phyloP scores from a whole-genome alignment of 2,888 invertebrate genomes.

The Clunio marinus region DNA sequence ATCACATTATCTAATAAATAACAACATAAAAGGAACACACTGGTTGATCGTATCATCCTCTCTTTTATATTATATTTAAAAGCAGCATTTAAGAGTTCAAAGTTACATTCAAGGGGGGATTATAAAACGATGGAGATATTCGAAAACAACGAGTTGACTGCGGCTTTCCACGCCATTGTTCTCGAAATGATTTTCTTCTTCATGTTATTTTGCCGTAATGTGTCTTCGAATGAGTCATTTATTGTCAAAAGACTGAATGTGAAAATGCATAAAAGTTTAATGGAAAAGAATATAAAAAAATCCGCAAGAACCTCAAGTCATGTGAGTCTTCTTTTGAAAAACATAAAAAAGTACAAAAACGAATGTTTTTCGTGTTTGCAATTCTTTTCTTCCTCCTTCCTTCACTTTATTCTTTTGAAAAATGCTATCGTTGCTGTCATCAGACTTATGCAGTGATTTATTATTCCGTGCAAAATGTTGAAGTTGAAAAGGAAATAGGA shows the following conservation, averaged over 20 bases:
- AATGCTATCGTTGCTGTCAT: slow-evolving; percentile 35
- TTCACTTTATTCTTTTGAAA: slow-evolving; percentile 31
- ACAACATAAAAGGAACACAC: slow-evolving; percentile 6
- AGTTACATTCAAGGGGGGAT: too few species aligned
- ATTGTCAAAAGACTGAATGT: too few species aligned
- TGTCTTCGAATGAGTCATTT: too few species aligned
- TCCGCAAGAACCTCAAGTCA: neutral
- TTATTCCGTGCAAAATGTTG: slow-evolving; percentile 12
- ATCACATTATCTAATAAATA: slow-evolving; percentile 29
- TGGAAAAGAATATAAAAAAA: neutral
- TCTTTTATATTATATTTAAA: slow-evolving; percentile 27
- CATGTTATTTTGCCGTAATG: too few species aligned
- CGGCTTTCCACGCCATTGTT: too few species aligned
- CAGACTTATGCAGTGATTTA: slow-evolving; percentile 31
- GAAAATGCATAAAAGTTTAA: neutral
- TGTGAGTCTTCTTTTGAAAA: neutral
- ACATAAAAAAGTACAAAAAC: neutral
- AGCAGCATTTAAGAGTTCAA: too few species aligned
- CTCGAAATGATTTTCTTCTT: too few species aligned
- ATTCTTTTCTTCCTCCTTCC: neutral
- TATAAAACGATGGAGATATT: too few species aligned
- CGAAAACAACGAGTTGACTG: too few species aligned
- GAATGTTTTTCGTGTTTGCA: too few species aligned
- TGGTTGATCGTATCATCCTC: slow-evolving; percentile 2
- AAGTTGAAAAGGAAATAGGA: neutral